Evolutionary conservation across 2,113 vertebrate genomes (phyloP).

Genomic region (Phalacrocorax brasilianus): DNA sequence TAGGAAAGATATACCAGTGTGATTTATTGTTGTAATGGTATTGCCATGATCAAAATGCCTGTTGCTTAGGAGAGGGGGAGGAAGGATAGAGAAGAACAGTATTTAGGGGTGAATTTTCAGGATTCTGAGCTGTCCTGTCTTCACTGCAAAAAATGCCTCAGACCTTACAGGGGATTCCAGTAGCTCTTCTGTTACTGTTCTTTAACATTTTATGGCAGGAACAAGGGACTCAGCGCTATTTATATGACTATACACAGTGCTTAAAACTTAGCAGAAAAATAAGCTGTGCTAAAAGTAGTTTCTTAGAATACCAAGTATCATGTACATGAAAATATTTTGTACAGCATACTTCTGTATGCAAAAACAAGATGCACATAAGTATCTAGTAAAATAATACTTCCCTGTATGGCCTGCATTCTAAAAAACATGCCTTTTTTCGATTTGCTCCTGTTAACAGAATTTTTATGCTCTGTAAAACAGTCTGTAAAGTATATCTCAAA

Average conservation of each 20-base stretch:
- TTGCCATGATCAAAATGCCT: neutral
- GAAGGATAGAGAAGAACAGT: neutral
- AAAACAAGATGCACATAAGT: neutral
- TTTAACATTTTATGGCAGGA: neutral
- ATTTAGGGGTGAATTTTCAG: neutral
- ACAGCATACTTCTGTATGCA: neutral
- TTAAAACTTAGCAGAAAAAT: neutral
- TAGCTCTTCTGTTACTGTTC: neutral
- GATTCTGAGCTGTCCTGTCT: neutral
- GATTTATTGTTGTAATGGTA: neutral
- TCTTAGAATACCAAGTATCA: neutral
- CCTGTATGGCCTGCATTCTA: neutral
- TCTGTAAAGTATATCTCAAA: neutral
- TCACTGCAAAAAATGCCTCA: neutral
- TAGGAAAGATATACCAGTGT: neutral
- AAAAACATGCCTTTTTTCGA: neutral
- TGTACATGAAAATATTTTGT: neutral
- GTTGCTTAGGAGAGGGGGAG: neutral
- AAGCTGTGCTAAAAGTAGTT: neutral
- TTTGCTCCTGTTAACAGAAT: neutral
- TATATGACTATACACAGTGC: neutral
- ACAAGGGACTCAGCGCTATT: neutral
- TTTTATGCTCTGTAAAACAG: neutral
- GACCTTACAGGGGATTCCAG: neutral
- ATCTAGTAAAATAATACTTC: neutral